Evolutionary conservation across 2,797 vertebrate genomes (phyloP), one percentile per base, ranked within the genome.

Genomic region (Enteromius mattozi): DNA sequence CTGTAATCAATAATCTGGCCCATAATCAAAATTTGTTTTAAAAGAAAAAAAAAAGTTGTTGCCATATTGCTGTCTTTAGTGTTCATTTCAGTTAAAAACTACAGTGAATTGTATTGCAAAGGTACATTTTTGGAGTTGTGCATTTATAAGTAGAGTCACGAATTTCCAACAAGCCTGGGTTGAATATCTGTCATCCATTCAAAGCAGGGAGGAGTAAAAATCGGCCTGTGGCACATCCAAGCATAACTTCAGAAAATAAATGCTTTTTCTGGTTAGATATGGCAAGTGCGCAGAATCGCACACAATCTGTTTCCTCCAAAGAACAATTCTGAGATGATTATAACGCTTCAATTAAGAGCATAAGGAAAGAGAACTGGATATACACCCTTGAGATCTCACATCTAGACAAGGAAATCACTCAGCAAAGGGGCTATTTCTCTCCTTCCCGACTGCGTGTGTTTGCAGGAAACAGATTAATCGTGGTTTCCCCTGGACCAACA

Each of bases 281-380:
- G 27, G 69, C 54, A 74, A 74, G 45, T 70, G 33, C 33, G 40
- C 2, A 12, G 35, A 83, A 77, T 77, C 16, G 42, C 17, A 68
- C 30, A 2, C 72, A 76, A 66, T 42, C 61, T 10, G 3, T 77
- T 77, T 83, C 61, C 72, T 56, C 35, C 37, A 35, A 76, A 83
- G 10, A 83, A 83, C 81, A 83, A 77, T 69, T 68, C 33, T 83
- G 17, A 42, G 4, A 83, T 69, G 47, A 90, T 85, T 81, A 33
- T 33, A 59, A 74, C 33, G 76, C 85, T 91, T 89, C 76, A 89
- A 88, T 84, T 91, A 91, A 91, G 4, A 85, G 35, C 27, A 74
- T 51, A 51, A 65, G 33, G 33, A 49, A 72, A 72, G 6, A 70
- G 9, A 79, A 71, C 54, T 61, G n/a, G 27, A 79, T 65, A 63